phyloP scores from a whole-genome alignment of 2,113 vertebrate genomes.

The Hippocampus zosterae region DNA sequence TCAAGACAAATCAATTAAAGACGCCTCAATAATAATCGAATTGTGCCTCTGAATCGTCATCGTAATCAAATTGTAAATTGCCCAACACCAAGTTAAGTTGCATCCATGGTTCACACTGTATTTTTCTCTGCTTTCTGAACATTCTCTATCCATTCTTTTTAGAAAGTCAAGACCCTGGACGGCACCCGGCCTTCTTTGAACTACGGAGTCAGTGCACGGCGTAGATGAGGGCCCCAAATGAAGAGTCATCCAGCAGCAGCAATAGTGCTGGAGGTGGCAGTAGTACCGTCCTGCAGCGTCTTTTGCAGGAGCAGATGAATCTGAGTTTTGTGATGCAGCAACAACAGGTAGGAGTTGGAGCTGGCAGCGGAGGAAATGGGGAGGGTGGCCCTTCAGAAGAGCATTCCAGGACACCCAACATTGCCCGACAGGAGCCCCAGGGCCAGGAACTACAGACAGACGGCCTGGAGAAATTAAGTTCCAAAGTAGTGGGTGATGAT shows the following conservation, averaged over 20 bases:
- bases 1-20: too few relatives aligned
- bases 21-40: too few relatives aligned
- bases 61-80: not conserved
- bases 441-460: slow-evolving; percentile 97
- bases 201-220: slow-evolving; percentile 69
- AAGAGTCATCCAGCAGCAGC: slow-evolving; percentile 80
- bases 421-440: slow-evolving; percentile 95
- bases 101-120: not conserved
- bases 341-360: slow-evolving; percentile 48
- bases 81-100: not conserved
- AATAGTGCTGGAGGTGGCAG: slow-evolving; percentile 72
- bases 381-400: slow-evolving; percentile 77
- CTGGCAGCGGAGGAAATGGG: slow-evolving; percentile 46
- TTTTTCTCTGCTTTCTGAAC: not conserved
- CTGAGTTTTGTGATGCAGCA: slow-evolving; percentile 84
- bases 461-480: slow-evolving; percentile 90
- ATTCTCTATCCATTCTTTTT: not conserved
- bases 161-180: slow-evolving; percentile 80
- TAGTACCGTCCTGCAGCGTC: slow-evolving; percentile 88
- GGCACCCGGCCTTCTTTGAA: slow-evolving; percentile 82
- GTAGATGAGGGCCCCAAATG: slow-evolving; percentile 92
- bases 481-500: slow-evolving; percentile 59
- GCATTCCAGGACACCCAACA: slow-evolving; percentile 83
- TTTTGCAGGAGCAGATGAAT: slow-evolving; percentile 97
- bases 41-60: not conserved